Percentiles rank a stretch among this genome's conserved stretches.
These are phyloP conservation scores for Micromys minutus DNA, from an alignment of 2,113 vertebrate genomes.

Conservation along the genomic window DNA sequence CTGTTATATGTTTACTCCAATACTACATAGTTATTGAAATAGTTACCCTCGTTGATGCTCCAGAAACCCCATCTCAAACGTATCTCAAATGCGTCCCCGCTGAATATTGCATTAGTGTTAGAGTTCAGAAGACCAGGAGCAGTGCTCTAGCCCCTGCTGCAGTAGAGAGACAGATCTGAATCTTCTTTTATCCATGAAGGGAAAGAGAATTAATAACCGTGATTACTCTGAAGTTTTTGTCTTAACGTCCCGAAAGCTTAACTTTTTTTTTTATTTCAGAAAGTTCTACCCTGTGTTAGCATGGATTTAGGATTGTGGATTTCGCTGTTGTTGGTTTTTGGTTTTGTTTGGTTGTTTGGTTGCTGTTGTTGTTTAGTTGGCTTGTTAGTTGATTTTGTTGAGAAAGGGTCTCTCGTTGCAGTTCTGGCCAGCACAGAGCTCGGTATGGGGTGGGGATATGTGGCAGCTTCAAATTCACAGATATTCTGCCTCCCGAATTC, in stretches of 20 bases:
- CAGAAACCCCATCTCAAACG: conserved; percentile 12
- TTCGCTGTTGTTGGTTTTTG: background rate
- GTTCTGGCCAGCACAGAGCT: background rate
- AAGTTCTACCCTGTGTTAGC: background rate
- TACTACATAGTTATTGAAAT: background rate
- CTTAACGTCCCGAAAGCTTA: conserved; percentile 2
- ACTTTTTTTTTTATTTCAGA: conserved; percentile 55
- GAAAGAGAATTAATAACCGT: background rate
- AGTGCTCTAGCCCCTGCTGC: background rate
- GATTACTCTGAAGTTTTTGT: background rate
- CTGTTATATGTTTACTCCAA: conserved; percentile 11
- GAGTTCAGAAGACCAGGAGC: conserved; percentile 14
- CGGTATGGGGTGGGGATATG: fast-evolving
- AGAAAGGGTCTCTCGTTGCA: background rate
- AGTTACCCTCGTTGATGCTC: background rate
- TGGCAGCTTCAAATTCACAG: background rate
- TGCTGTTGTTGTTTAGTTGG: background rate
- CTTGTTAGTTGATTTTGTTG: background rate
- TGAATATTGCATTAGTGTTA: conserved; percentile 19
- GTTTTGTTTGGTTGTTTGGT: background rate
- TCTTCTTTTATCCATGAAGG: conserved; percentile 1
- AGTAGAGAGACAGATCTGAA: background rate
- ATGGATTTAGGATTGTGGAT: background rate
- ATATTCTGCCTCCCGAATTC: background rate
- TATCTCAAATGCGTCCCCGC: conserved; percentile 28